A percentile compares a stretch with the other conserved stretches of the same genome.
These are phyloP conservation scores for Mamestra configurata DNA, from an alignment of 1,140 invertebrate genomes.

Conservation along the genomic window DNA sequence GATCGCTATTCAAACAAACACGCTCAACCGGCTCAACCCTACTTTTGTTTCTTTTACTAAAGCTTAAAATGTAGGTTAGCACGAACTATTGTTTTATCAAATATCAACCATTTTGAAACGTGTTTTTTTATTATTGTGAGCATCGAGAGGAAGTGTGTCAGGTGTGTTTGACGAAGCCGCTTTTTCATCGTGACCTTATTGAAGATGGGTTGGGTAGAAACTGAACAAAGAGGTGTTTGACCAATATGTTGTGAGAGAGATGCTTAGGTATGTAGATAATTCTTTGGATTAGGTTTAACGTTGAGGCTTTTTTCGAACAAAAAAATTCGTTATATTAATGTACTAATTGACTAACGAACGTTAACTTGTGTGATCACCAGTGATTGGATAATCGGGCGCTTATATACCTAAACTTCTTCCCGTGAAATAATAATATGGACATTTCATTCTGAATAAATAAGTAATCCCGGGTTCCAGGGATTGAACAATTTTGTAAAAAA, in stretches of 20 bases:
- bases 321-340: no score
- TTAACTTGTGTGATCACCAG: no score
- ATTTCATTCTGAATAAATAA: no score
- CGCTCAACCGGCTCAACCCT: constrained; percentile 27
- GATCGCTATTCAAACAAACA: constrained; percentile 51
- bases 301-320: no score
- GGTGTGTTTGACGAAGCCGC: constrained; percentile 23
- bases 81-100: constrained; percentile 36
- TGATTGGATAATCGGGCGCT: no score
- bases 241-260: neutral
- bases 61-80: constrained; percentile 45
- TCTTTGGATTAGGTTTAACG: no score
- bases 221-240: neutral
- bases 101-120: constrained; percentile 18
- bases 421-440: no score
- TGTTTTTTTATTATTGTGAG: constrained; percentile 24
- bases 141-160: constrained; percentile 11
- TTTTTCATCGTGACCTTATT: neutral
- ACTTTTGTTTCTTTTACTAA: constrained; percentile 48
- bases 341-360: no score
- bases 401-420: no score
- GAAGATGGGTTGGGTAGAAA: neutral
- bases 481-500: no score
- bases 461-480: no score
- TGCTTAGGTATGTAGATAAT: no score